Conservation (phyloP, 2,113 vertebrate species). For the Neoarius graeffei region DNA sequence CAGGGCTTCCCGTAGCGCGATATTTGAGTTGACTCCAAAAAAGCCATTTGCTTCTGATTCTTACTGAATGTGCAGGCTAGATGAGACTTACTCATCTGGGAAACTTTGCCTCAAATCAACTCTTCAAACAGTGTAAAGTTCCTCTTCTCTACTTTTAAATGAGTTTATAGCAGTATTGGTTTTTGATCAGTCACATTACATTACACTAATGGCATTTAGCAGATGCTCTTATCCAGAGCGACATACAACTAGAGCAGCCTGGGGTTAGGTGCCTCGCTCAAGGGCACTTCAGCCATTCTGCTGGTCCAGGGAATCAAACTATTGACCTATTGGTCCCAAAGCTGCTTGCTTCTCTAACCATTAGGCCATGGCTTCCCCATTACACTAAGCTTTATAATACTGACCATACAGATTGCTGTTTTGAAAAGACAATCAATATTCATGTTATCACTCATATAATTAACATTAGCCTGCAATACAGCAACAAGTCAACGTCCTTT, state of each 20-base stretch:
- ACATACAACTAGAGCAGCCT: no score
- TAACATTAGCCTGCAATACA: neutral
- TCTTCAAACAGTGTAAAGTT: neutral
- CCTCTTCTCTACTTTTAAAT: neutral
- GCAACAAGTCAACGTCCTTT: neutral
- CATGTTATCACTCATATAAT: neutral
- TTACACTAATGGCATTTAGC: no score
- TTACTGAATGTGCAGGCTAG: conserved; percentile 18
- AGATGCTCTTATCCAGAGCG: no score
- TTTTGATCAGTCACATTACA: neutral
- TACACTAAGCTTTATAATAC: neutral
- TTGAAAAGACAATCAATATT: neutral
- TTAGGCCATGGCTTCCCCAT: no score
- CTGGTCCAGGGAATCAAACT: no score
- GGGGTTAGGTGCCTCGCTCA: no score
- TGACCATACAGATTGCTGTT: neutral
- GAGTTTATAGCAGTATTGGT: neutral
- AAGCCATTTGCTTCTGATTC: conserved; percentile 20
- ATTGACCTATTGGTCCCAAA: no score
- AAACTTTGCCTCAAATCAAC: neutral
- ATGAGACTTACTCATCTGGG: conserved; percentile 11
- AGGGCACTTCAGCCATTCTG: no score
- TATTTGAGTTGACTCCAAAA: conserved; percentile 37
- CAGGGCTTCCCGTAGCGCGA: conserved; percentile 14
- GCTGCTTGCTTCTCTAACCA: no score